These are phyloP conservation scores for Theonella swinhoei DNA, from an alignment of 37 sponge, comb jelly and placozoan species.

Conservation along the genomic window DNA sequence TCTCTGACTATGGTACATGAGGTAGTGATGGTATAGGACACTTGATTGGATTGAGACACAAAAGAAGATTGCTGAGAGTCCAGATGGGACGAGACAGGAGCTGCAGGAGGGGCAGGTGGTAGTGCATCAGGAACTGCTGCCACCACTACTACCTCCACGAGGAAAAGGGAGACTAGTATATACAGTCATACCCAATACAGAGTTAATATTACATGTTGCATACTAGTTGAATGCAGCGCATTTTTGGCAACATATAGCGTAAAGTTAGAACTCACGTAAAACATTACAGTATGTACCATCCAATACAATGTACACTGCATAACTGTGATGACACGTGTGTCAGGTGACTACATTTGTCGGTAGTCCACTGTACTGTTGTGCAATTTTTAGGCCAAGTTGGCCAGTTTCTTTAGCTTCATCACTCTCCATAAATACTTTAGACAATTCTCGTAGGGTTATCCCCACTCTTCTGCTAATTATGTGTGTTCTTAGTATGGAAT, in stretches of 20 bases:
- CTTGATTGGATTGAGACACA: slow-evolving; percentile 84
- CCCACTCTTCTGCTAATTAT: slow-evolving; percentile 75
- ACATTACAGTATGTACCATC: no score
- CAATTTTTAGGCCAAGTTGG: background rate
- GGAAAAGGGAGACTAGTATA: no score
- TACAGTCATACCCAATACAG: no score
- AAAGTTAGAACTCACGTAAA: no score
- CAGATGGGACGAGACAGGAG: slow-evolving; percentile 64
- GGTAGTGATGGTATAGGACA: no score
- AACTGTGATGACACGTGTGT: no score
- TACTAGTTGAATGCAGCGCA: no score
- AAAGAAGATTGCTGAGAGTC: slow-evolving; percentile 74
- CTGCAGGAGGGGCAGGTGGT: slow-evolving; percentile 69
- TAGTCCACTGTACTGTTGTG: background rate
- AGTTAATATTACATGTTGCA: no score
- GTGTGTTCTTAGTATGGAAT: slow-evolving; percentile 82
- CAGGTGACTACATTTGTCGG: no score
- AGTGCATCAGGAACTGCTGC: slow-evolving; percentile 6
- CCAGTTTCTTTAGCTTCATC: slow-evolving; percentile 3
- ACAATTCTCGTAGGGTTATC: slow-evolving; percentile 89
- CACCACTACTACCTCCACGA: no score
- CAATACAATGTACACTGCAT: no score
- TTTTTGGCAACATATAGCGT: no score
- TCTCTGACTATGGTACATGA: background rate
- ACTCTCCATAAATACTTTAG: slow-evolving; percentile 59